Percentiles rank a stretch among this genome's conserved stretches.
Conservation (phyloP, 2,888 invertebrate species). For the Zhuqinia jingwanae region DNA sequence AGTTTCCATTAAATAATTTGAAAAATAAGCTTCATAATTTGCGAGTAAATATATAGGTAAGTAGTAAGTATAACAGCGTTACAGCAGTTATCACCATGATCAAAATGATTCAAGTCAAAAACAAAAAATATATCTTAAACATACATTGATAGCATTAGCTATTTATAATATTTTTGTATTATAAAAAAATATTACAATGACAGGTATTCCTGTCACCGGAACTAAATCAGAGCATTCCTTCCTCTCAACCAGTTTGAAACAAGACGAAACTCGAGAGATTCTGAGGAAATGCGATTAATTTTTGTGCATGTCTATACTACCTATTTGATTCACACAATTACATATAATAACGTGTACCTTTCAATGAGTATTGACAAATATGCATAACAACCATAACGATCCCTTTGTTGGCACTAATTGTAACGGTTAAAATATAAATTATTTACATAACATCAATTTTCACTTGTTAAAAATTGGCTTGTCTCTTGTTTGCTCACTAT, state of each 20-base stretch:
- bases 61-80: background rate
- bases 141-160: too few species aligned
- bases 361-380: background rate
- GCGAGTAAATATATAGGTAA: background rate
- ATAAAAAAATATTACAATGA: background rate
- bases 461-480: conserved; percentile 3
- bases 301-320: too few species aligned
- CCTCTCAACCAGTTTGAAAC: background rate
- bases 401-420: conserved; percentile 52
- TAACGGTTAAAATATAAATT: conserved; percentile 27
- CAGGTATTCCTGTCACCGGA: background rate
- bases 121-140: too few species aligned
- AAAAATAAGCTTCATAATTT: too few species aligned
- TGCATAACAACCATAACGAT: background rate
- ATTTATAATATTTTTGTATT: too few species aligned
- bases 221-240: background rate
- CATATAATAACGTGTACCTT: background rate
- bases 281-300: too few species aligned
- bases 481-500: background rate
- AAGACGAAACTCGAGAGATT: background rate
- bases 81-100: too few species aligned
- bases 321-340: background rate
- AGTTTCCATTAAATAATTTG: background rate
- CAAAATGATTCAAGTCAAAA: too few species aligned
- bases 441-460: conserved; percentile 40